Conservation (phyloP, 2,113 vertebrate genomes). For the Cavia aperea region DNA sequence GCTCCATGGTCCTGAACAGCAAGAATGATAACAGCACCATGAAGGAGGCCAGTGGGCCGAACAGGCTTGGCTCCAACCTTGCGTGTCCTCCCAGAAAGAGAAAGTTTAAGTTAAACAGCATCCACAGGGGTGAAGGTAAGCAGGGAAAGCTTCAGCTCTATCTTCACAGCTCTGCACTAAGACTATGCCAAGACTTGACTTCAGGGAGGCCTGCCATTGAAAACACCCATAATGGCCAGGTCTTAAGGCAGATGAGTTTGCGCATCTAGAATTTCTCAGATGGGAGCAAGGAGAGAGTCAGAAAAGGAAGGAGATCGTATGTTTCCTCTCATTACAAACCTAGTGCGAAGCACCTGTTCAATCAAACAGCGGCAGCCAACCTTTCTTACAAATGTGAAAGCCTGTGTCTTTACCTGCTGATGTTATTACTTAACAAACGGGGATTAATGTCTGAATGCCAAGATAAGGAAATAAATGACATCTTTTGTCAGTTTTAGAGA, state of each 20-base stretch:
- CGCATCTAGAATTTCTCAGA: background rate
- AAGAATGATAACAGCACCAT: rapidly evolving
- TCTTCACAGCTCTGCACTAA: background rate
- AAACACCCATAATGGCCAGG: background rate
- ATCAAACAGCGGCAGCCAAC: background rate
- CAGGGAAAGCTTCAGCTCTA: background rate
- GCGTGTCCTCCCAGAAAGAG: background rate
- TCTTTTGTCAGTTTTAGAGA: conserved; percentile 20
- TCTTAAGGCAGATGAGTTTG: background rate
- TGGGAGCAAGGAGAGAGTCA: background rate
- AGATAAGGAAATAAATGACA: conserved; percentile 40
- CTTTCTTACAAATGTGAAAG: background rate
- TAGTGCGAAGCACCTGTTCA: conserved; percentile 13
- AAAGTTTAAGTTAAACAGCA: background rate
- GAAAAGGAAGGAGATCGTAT: background rate
- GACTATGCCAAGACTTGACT: background rate
- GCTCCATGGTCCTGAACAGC: background rate
- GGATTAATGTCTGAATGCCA: conserved; percentile 9
- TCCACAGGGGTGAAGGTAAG: background rate
- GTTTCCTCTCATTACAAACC: background rate
- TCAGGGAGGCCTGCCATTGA: background rate
- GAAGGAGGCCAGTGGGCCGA: background rate
- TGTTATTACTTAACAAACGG: conserved; percentile 29
- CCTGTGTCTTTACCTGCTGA: background rate
- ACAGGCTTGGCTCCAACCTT: background rate